Evolutionary conservation across 1,140 invertebrate species (phyloP).

Genomic region (Sycophila sp.): DNA sequence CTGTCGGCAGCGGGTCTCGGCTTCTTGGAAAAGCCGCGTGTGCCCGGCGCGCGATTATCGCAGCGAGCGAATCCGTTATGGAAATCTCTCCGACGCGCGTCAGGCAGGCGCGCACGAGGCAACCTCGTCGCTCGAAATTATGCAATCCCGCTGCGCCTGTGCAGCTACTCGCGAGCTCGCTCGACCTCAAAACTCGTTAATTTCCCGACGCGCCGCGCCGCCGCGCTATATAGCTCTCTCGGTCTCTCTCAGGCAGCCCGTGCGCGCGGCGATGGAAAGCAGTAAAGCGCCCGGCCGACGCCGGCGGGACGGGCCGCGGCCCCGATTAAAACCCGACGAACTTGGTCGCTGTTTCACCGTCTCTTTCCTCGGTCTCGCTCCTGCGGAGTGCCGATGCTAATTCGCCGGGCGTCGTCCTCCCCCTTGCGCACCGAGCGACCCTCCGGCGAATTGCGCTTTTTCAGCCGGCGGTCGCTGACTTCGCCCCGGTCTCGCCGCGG

Average conservation of each 20-base stretch:
- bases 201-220: constrained; percentile 23
- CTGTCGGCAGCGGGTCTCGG: constrained; percentile 36
- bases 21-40: constrained; percentile 21
- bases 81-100: constrained; percentile 8
- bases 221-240: not conserved
- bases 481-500: too few relatives aligned
- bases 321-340: constrained; percentile 21
- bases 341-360: too few relatives aligned
- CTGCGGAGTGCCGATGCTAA: too few relatives aligned
- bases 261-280: constrained; percentile 23
- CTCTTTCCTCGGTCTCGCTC: too few relatives aligned
- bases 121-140: constrained; percentile 8
- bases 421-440: too few relatives aligned
- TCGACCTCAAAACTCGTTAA: constrained; percentile 40
- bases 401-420: too few relatives aligned
- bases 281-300: constrained; percentile 23
- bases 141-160: constrained; percentile 7
- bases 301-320: constrained; percentile 5
- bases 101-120: not conserved
- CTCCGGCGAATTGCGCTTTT: too few relatives aligned
- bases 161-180: constrained; percentile 10
- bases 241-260: too few relatives aligned
- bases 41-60: constrained; percentile 31
- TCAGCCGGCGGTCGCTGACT: too few relatives aligned
- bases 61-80: constrained; percentile 37